Evolutionary conservation across 2,797 vertebrate genomes (phyloP), one percentile per base, ranked within the genome.

Genomic region (Pangasius djambal): DNA sequence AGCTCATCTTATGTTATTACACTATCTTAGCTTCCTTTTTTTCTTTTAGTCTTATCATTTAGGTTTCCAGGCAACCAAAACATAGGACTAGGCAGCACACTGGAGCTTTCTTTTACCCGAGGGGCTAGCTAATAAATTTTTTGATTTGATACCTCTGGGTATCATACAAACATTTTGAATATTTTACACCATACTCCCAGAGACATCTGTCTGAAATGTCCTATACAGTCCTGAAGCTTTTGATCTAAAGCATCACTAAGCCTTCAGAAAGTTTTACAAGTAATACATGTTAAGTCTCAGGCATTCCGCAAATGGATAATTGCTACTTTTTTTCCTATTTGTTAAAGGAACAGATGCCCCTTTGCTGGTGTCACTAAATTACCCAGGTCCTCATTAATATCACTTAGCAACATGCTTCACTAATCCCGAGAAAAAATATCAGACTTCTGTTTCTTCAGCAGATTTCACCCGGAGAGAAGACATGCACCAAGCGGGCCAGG

Each of bases 381-480:
- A 88, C 61, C 88, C 74, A 59, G 44, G 63, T 81, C 57, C 81
- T 88, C 86, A 77, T 91, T 74, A 87, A 84, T 74, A 87, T 83
- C 88, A 79, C 83, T 90, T 89, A 89, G 78, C 79, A 84, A 44
- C 79, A 91, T 72, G 67, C 85, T 67, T 90, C 52, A 5, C 78
- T 82, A 88, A 88, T 86, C 50, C 57, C 22, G 15, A 72, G 61
- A 61, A 85, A 48, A 86, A 84, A 81, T 65, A 90, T 87, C 79
- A 90, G 75, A 75, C 44, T 87, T 74, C 85, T 57, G 75, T 85
- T 90, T 83, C 65, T 86, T 87, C 63, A 28, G 34, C 37, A 12
- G 52, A 86, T 86, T 85, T 89, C 25, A 65, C 84, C 78, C 85
- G 74, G 40, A 67, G 84, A 70, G 34, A 85, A 87, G 83, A 84